phyloP scores from a whole-genome alignment of 2,888 invertebrate genomes.

The Spodoptera littoralis region DNA sequence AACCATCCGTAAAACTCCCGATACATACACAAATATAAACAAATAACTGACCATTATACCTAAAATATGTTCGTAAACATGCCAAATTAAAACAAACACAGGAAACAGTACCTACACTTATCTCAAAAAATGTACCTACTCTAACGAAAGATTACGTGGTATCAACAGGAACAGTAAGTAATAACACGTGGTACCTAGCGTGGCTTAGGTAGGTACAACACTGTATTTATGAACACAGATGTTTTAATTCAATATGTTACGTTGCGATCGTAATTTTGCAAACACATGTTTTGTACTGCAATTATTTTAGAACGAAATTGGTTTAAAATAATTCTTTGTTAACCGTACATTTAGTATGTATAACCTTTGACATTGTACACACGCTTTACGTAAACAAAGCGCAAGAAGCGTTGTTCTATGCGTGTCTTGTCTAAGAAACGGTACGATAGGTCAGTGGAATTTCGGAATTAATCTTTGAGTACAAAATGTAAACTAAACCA shows the following conservation, averaged over 20 bases:
- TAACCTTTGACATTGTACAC: conserved; percentile 35
- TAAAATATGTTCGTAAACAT: conserved; percentile 34
- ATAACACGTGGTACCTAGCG: conserved; percentile 29
- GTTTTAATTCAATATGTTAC: conserved; percentile 29
- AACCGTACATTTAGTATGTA: conserved; percentile 10
- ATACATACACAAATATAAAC: conserved; percentile 15
- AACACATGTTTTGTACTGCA: conserved; percentile 17
- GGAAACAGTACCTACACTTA: conserved; percentile 31
- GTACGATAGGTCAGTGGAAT: conserved; percentile 40
- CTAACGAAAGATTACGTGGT: conserved; percentile 36
- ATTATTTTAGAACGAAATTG: conserved; percentile 12
- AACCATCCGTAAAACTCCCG: conserved; percentile 13
- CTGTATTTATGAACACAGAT: conserved; percentile 47
- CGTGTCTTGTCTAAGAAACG: conserved; percentile 14
- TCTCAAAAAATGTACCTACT: conserved; percentile 20
- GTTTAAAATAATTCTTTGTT: neutral
- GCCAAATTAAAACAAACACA: conserved; percentile 28
- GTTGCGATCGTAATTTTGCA: conserved; percentile 20
- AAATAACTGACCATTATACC: conserved; percentile 8
- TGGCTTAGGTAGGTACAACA: conserved; percentile 26
- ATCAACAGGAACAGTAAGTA: conserved; percentile 20
- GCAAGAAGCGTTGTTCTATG: conserved; percentile 32
- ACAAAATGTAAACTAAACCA: conserved; percentile 1
- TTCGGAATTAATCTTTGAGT: conserved; percentile 12
- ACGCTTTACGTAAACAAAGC: conserved; percentile 35